Base-by-base conservation (phyloP, 1,140 invertebrate species). In the Neuroterus valhalla region DNA sequence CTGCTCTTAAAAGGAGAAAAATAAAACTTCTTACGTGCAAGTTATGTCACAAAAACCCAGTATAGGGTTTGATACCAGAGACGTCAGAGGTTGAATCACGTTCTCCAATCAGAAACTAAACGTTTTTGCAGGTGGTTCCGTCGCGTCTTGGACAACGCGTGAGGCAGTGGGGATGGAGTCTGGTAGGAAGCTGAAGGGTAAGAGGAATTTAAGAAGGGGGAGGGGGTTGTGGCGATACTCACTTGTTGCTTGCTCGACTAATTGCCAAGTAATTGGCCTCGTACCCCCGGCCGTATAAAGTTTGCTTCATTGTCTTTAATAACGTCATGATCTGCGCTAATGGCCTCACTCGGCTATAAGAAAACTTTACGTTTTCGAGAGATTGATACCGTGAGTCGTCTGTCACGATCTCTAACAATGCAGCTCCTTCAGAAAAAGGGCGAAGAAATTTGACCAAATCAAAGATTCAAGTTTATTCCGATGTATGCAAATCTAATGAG, bases 221-320 rank as follows among this genome's bases (percentile, higher is more conserved):
- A 72, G 66, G 80, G 80, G 80, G 81, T 82, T 79, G 81, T 85
- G 81, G 81, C 85, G 86, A 88, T 85, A 83, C 85, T 88, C 87
- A 89, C 89, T 90, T 89, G 89, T 89, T 89, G 88, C 89, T 89
- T 78, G 83, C 85, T 85, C 86, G 85, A 89, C 88, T 90, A 90
- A 90, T 90, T 90, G 88, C 87, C 86, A 87, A 89, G 88, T 89
- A 90, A 90, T 90, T 90, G 88, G 86, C 84, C 85, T 81, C 77
- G 75, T 78, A 80, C 78, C 74, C 69, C 78, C 72, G 45, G 81
- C 82, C 84, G 87, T 88, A 88, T 88, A 90, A 89, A 89, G 83
- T 89, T 89, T 89, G 87, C 88, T 89, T 89, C 87, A 90, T 90
- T 90, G 88, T 90, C 88, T 90, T 89, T 89, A 89, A 90, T 90